Percentiles rank a stretch among this genome's conserved stretches.
Conservation (phyloP, 2,797 vertebrate genomes). For the Urosaurus nigricauda region DNA sequence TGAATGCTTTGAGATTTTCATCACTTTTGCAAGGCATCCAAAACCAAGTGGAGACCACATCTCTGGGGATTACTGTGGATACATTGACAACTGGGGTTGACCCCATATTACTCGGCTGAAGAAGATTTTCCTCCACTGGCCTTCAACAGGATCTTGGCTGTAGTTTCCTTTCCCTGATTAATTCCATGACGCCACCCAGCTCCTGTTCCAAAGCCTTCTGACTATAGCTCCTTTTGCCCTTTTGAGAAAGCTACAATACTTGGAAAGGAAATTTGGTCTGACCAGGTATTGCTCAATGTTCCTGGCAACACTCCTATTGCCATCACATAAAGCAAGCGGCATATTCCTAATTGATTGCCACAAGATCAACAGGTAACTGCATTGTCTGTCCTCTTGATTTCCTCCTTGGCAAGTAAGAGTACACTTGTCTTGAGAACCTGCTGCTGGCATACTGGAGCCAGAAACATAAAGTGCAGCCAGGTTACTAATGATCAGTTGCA, state of each 20-base stretch:
- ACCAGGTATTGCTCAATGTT: neutral
- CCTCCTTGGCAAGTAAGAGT: neutral
- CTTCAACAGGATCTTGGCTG: no score
- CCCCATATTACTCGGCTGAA: no score
- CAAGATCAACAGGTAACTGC: neutral
- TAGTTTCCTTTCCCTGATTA: neutral
- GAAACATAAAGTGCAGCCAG: slow-evolving; percentile 4
- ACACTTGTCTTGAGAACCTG: neutral
- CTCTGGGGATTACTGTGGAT: no score
- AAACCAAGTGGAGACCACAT: no score
- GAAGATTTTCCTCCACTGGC: no score
- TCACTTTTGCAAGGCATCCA: no score
- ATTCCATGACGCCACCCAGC: neutral
- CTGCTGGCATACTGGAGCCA: neutral
- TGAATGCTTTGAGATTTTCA: no score
- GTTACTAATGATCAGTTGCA: slow-evolving; percentile 1
- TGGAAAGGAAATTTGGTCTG: neutral
- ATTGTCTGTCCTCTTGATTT: neutral
- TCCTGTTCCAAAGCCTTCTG: neutral
- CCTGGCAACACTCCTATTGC: neutral
- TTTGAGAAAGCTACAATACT: neutral
- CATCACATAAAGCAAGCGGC: neutral
- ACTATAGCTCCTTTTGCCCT: neutral
- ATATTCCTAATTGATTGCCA: neutral
- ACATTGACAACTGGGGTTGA: no score